Conservation (phyloP, 2,888 invertebrate species). For the Philopedon plagiatum region DNA sequence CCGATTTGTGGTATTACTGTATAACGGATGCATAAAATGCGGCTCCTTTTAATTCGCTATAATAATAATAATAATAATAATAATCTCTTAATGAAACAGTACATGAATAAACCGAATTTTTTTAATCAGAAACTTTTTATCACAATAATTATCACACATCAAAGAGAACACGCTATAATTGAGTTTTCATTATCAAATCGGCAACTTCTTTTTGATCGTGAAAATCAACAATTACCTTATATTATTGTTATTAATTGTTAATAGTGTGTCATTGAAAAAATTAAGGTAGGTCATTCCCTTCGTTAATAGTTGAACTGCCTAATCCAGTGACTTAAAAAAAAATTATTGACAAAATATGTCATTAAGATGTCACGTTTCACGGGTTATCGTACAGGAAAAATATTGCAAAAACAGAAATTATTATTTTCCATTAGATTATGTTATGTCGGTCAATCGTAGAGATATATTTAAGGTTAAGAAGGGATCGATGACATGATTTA, state of each 20-base stretch:
- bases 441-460: neutral
- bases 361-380: neutral
- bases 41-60: neutral
- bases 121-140: neutral
- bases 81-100: neutral
- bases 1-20: no score
- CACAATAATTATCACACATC: no score
- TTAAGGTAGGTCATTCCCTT: slow-evolving; percentile 7
- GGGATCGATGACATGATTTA: neutral
- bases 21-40: neutral
- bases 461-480: neutral
- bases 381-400: slow-evolving; percentile 1
- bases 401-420: neutral
- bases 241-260: no score
- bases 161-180: neutral
- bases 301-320: slow-evolving; percentile 7
- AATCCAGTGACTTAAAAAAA: slow-evolving; percentile 17
- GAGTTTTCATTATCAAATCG: slow-evolving; percentile 9
- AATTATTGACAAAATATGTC: slow-evolving; percentile 4
- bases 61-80: no score
- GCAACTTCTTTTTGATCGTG: slow-evolving; percentile 1
- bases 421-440: neutral
- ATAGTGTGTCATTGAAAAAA: neutral
- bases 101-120: neutral
- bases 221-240: neutral